Conservation (phyloP, 1,140 invertebrate genomes). For the Leucophenga varia region DNA sequence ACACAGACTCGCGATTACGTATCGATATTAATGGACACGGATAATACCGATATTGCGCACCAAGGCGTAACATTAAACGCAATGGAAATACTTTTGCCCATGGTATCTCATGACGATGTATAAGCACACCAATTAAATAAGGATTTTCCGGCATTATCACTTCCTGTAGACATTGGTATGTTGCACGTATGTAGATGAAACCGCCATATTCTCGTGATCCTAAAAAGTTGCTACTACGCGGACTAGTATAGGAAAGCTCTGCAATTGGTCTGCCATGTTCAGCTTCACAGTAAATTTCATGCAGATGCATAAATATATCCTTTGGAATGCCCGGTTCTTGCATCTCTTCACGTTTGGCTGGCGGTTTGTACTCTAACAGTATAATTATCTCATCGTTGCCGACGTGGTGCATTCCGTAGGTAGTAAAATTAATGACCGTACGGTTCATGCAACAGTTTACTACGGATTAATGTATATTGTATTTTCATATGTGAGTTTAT, state of each 20-base stretch:
- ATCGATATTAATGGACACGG: slow-evolving; percentile 84
- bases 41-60: slow-evolving; percentile 86
- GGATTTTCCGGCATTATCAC: slow-evolving; percentile 74
- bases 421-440: slow-evolving; percentile 79
- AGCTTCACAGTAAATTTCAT: slow-evolving; percentile 76
- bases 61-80: slow-evolving; percentile 69
- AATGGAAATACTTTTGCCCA: slow-evolving; percentile 79
- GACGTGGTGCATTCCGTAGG: slow-evolving; percentile 76
- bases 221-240: slow-evolving; percentile 66
- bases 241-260: slow-evolving; percentile 72
- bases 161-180: slow-evolving; percentile 81
- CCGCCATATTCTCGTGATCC: slow-evolving; percentile 82
- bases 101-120: slow-evolving; percentile 85
- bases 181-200: slow-evolving; percentile 80
- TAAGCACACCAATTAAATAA: slow-evolving; percentile 77
- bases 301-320: slow-evolving; percentile 78
- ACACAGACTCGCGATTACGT: slow-evolving; percentile 76
- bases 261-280: slow-evolving; percentile 70
- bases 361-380: slow-evolving; percentile 71
- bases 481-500: not conserved
- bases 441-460: slow-evolving; percentile 83
- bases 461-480: slow-evolving; percentile 46
- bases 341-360: slow-evolving; percentile 6
- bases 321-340: slow-evolving; percentile 70
- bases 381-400: slow-evolving; percentile 86